Evolutionary conservation across 2,888 invertebrate genomes (phyloP), one percentile per base, ranked within the genome.

Genomic region (Alloplasta piceator): DNA sequence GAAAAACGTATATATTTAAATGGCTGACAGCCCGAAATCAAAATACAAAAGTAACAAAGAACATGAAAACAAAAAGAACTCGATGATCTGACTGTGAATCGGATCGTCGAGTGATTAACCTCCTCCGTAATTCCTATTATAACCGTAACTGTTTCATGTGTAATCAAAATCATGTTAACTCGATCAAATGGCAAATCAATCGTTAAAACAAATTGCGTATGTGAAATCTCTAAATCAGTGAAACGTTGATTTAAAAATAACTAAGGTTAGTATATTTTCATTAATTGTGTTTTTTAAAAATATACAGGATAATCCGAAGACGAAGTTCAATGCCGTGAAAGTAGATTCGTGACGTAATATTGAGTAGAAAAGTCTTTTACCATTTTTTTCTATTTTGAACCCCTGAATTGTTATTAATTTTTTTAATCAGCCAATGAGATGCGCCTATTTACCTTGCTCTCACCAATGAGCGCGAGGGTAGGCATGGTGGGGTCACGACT

Each of bases 11-110:
- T 82, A 78, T 79, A 83, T 78, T 68, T 74, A 86, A 87, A 89
- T 89, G 89, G 89, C 89, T 89, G 86, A 86, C 85, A 86, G 88
- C 87, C 88, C 87, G 85, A 88, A 89, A 90, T 89, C 89, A 89
- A 89, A 90, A 90, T 86, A 81, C 83, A 84, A 88, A 80, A 83
- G 86, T 83, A 85, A 85, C 82, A 39, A 79, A 74, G 26, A 26
- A 26, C 26, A 26, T 26, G 26, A 41, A 36, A 50, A 64, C 39
- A n/a, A 36, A 52, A n/a, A 82, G 85, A 84, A 84, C 83, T 82
- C 73, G 80, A 83, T 74, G 83, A 82, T 82, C 77, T 71, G 55
- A 81, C 84, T 84, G 82, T 83, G 83, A 83, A 76, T 80, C 64
- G 82, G 82, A 70, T 12, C 66, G 46, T 68, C 50, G 52, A 26